Base-by-base conservation (phyloP, 2,888 invertebrate species). In the Trissoscelio sp. region DNA sequence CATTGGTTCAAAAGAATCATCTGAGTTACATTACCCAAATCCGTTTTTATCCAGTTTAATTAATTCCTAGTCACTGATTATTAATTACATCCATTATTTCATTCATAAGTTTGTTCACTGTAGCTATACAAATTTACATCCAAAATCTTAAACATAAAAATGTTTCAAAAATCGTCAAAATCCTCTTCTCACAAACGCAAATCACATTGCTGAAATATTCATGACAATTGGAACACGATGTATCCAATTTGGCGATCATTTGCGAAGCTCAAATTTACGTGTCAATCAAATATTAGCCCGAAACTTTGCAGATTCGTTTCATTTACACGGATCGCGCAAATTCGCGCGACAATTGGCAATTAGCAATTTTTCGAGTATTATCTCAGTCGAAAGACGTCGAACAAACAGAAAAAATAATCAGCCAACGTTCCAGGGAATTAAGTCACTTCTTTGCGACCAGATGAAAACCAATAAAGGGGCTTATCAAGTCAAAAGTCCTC, bases 401-500 rank as follows among this genome's bases (percentile, higher is more conserved):
- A 16, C 24, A 46, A 44, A 14, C 16, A 12, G 46, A 28, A 44
- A 60, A 28, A 60, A 22, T 22, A 22, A 48, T n/a, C n/a, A 24
- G 0, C n/a, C 16, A 3, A 12, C 34, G 16, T 12, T 3, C 53
- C 28, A 9, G 1, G 18, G 31, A 34, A 67, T 67, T 55, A 42
- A 67, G 28, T 53, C 42, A 20, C 55, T 39, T 42, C 67, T 69
- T 69, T 53, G 34, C 9, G 20, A 31, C 18, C 31, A 31, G 31
- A 55, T 44, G 34, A 55, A 57, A 69, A 57, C 57, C 69, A 69
- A 69, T 69, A 31, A 55, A 69, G 31, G 20, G 12, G 31, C 69
- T 55, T 69, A 69, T 69, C 46, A 46, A 69, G 57, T 69, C 67
- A 44, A 69, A 69, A 57, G 44, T 57, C 31, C 20, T 48, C 39